A percentile compares a stretch with the other conserved stretches of the same genome.
Evolutionary conservation across 2,113 vertebrate genomes (phyloP).

Genomic region (Microcebus griseorufus): DNA sequence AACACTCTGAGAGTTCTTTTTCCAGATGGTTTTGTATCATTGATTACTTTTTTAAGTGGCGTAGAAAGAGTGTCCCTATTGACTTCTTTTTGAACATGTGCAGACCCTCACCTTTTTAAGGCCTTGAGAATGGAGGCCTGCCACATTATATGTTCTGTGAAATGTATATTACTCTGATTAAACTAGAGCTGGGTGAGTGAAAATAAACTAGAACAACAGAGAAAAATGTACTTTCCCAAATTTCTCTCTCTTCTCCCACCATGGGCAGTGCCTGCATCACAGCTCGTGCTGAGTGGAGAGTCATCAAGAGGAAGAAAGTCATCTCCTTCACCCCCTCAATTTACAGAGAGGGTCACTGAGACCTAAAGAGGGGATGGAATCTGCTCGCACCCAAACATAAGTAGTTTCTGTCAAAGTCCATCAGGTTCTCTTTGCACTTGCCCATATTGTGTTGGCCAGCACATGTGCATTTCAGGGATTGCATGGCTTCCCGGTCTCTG

Average conservation of each 20-base stretch:
- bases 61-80: background rate
- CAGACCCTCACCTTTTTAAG: background rate
- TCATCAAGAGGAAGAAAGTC: background rate
- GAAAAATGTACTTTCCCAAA: background rate
- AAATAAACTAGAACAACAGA: background rate
- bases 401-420: background rate
- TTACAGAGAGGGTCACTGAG: background rate
- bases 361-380: background rate
- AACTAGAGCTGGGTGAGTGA: background rate
- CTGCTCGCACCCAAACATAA: background rate
- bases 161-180: background rate
- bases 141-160: background rate
- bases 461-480: background rate
- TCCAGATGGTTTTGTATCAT: conserved; percentile 5
- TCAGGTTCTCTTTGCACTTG: background rate
- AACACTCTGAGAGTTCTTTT: conserved; percentile 17
- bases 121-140: background rate
- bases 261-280: background rate
- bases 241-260: background rate
- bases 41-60: background rate
- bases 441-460: background rate
- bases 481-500: background rate
- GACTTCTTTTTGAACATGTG: background rate
- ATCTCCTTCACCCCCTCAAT: background rate
- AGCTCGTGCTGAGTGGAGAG: background rate